phyloP scores from a whole-genome alignment of 1,140 invertebrate genomes.

The Heliothis subflexa region DNA sequence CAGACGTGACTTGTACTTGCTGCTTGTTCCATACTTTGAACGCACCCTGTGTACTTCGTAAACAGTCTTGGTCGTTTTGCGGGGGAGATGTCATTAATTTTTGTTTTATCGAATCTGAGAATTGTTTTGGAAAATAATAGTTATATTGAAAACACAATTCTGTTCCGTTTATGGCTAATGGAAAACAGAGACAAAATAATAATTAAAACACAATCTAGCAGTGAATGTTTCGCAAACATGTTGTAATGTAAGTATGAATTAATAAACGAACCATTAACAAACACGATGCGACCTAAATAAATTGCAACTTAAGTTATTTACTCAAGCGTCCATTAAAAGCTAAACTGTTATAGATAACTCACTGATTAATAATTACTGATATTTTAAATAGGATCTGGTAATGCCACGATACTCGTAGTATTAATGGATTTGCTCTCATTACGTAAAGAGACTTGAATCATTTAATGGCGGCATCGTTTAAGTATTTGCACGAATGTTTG shows the following conservation, averaged over 20 bases:
- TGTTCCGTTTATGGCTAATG: too few relatives aligned
- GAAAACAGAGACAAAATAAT: too few relatives aligned
- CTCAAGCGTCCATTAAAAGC: conserved; percentile 1
- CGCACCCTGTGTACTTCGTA: not conserved
- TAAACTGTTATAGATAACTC: not conserved
- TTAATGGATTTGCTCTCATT: not conserved
- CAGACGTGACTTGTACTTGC: conserved; percentile 40
- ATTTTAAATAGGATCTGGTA: conserved; percentile 5
- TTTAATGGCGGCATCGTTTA: not conserved
- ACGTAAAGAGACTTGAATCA: not conserved
- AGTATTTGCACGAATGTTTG: not conserved
- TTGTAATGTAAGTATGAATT: not conserved
- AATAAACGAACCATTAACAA: not conserved
- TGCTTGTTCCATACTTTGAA: conserved; percentile 9
- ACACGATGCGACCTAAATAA: not conserved
- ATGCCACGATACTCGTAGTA: conserved; percentile 7
- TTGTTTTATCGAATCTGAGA: too few relatives aligned
- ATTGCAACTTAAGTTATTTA: conserved; percentile 5
- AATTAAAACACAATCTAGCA: too few relatives aligned
- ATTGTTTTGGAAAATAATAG: too few relatives aligned
- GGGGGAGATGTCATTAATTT: not conserved
- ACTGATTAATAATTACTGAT: conserved; percentile 8
- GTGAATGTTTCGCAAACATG: not conserved
- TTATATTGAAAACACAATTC: too few relatives aligned
- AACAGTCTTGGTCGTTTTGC: conserved; percentile 9